These are phyloP conservation scores for Diadromus collaris DNA, from an alignment of 2,888 invertebrate genomes.

Conservation along the genomic window DNA sequence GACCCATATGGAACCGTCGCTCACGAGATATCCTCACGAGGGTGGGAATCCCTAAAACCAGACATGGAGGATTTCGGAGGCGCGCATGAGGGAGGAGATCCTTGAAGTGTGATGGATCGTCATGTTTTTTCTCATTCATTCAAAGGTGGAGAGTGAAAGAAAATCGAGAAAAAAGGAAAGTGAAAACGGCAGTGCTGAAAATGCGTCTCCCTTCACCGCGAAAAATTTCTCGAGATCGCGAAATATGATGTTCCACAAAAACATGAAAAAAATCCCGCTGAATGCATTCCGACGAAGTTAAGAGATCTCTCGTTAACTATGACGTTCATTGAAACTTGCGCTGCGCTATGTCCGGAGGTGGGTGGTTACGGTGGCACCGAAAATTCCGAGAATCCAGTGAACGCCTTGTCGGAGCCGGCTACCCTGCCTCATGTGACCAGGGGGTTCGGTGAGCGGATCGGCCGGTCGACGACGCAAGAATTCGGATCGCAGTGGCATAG, in stretches of 20 bases:
- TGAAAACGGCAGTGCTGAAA: conserved; percentile 7
- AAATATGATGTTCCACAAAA: neutral
- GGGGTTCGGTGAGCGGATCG: conserved; percentile 24
- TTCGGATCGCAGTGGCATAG: conserved; percentile 49
- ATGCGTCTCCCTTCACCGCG: neutral
- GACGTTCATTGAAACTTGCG: conserved; percentile 43
- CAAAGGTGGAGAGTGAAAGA: conserved; percentile 25
- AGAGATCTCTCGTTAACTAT: conserved; percentile 41
- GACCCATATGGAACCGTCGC: conserved; percentile 46
- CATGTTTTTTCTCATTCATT: conserved; percentile 42
- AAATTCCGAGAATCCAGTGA: conserved; percentile 55
- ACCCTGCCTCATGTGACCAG: conserved; percentile 14
- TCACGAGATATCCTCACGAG: conserved; percentile 28
- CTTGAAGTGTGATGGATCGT: conserved; percentile 61
- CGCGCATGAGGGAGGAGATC: conserved; percentile 30
- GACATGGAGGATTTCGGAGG: conserved; percentile 30
- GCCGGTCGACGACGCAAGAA: conserved; percentile 60
- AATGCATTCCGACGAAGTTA: conserved; percentile 24
- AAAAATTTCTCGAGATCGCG: neutral
- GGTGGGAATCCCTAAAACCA: conserved; percentile 42
- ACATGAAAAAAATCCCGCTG: neutral
- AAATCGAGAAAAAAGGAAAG: conserved; percentile 19
- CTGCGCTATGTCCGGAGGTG: neutral
- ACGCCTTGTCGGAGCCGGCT: conserved; percentile 31
- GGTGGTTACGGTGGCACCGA: conserved; percentile 24